A percentile compares a stretch with the other conserved stretches of the same genome.
Conservation (phyloP, 1,140 invertebrate species). For the Cepaea nemoralis region DNA sequence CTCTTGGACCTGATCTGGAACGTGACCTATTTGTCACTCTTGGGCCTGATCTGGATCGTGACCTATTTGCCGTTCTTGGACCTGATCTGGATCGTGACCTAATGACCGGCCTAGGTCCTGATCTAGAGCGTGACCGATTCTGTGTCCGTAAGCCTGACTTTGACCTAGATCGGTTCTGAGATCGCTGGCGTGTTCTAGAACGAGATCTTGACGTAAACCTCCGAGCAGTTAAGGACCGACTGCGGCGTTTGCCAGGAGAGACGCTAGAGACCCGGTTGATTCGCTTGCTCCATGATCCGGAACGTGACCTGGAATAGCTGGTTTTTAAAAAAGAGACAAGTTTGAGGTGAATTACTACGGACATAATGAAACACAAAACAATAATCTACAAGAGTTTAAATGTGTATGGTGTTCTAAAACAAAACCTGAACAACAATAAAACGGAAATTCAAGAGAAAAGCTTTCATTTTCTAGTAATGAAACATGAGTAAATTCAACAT, state of each 20-base stretch:
- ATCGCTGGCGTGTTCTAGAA: slow-evolving; percentile 11
- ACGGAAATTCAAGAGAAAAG: too few species aligned
- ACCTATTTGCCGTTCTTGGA: background rate
- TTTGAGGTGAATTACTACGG: too few species aligned
- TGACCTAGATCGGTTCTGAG: background rate
- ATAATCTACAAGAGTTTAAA: too few species aligned
- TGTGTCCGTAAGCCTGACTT: too few species aligned
- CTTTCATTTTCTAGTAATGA: too few species aligned
- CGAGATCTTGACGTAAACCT: slow-evolving; percentile 6
- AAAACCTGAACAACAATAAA: too few species aligned
- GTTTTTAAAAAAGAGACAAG: background rate
- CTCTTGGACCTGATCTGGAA: slow-evolving; percentile 14
- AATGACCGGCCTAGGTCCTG: background rate
- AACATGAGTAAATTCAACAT: too few species aligned
- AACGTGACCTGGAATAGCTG: slow-evolving; percentile 28
- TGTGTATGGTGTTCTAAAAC: too few species aligned
- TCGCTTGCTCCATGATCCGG: slow-evolving; percentile 24
- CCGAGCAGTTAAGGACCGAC: slow-evolving; percentile 2
- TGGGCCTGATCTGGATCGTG: background rate
- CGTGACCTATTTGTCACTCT: background rate
- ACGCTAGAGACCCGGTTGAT: slow-evolving; percentile 1
- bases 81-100: background rate
- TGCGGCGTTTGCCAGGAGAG: slow-evolving; percentile 11
- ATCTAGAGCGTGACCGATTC: background rate
- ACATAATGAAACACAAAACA: too few species aligned